Evolutionary conservation across 2,113 vertebrate species (phyloP).

Genomic region (Oreotrochilus melanogaster): DNA sequence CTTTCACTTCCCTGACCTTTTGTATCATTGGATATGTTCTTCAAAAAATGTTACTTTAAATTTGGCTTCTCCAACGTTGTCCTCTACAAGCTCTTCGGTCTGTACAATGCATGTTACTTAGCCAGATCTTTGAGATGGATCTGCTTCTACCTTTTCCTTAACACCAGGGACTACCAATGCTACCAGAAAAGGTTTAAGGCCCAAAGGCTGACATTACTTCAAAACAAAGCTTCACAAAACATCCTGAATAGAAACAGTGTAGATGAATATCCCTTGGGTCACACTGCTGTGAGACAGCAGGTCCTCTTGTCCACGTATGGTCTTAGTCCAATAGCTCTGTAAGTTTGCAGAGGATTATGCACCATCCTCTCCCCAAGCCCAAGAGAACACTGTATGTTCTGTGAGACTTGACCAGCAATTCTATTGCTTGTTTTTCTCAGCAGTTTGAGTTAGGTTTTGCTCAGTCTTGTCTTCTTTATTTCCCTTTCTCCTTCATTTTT

Average conservation of each 20-base stretch:
- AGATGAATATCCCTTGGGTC: neutral
- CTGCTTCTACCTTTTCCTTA: neutral
- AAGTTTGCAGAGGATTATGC: neutral
- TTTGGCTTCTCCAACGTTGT: neutral
- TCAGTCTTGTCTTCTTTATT: neutral
- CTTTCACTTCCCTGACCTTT: neutral
- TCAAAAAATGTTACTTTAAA: neutral
- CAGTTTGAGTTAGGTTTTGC: neutral
- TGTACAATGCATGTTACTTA: neutral
- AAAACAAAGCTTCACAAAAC: neutral
- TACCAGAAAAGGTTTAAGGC: neutral
- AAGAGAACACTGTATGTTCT: neutral
- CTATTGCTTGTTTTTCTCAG: neutral
- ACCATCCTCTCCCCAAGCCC: neutral
- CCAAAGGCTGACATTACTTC: neutral
- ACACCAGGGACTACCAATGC: neutral
- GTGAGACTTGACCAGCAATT: neutral
- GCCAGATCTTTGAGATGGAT: neutral
- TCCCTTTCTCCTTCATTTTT: neutral
- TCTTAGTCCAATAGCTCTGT: neutral
- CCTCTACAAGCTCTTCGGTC: neutral
- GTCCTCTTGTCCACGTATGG: accelerated
- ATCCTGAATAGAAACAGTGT: neutral
- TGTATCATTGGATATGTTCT: neutral
- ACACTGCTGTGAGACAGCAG: accelerated